Base-by-base conservation (phyloP, 2,888 invertebrate genomes). In the Cataglyphis altisquamis region DNA sequence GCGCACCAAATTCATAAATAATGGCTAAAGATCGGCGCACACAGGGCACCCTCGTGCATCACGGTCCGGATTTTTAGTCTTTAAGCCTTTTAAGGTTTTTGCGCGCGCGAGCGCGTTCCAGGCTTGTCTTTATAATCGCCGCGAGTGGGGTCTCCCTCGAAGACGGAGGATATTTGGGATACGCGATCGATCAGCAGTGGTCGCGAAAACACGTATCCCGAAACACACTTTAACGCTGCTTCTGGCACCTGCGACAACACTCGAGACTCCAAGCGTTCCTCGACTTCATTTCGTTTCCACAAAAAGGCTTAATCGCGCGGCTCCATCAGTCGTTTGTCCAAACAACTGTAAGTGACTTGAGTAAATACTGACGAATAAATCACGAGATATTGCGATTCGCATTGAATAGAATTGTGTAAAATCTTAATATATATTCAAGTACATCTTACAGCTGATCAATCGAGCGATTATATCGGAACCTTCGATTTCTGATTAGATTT, bases 1-100 rank as follows among this genome's bases (percentile, higher is more conserved):
- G 90, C 85, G 90, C 88, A 91, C 90, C 91, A 94, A 94, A 93
- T 94, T 94, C 94, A 94, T 94, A 94, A 94, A 94, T 94, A 94
- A 94, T 92, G 92, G 92, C 91, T 92, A 92, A 93, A 93, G 92
- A 92, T 86, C 88, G 86, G 85, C 83, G 85, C 21, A 55, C 57
- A n/a, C n/a, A 1, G 15, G 57, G 60, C 83, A 84, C 84, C 87
- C 90, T 88, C 90, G 89, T 92, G 90, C 87, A 89, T 90, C 90
- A 87, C 90, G 81, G 88, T 83, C 89, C 91, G 91, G 93, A 94
- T 94, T 94, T 94, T 93, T 94, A 93, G 91, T 93, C 94, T 92
- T 94, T 93, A 92, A 93, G 89, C 93, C 92, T 92, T 94, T 94
- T 93, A 93, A 91, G 91, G 92, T 93, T 94, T 93, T 94, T 94